phyloP scores from a whole-genome alignment of 2,797 vertebrate genomes.

The Coregonus ussuriensis region DNA sequence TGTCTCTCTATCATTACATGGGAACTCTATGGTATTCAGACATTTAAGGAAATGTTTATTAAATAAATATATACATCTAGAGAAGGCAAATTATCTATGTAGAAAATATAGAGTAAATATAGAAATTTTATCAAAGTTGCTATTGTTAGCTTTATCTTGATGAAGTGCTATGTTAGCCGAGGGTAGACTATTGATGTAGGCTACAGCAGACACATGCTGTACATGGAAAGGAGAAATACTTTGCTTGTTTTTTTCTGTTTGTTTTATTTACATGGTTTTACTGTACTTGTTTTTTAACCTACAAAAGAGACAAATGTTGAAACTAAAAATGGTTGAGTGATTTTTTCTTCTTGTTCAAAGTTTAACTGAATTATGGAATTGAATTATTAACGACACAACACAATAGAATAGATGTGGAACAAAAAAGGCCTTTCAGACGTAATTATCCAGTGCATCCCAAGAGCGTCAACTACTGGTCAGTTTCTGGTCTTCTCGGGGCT shows the following conservation, averaged over 20 bases:
- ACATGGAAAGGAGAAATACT: conserved; percentile 43
- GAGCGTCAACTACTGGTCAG: no score
- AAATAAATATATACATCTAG: conserved; percentile 58
- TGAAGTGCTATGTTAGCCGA: conserved; percentile 68
- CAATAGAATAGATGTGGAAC: conserved; percentile 32
- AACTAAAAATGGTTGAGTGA: conserved; percentile 47
- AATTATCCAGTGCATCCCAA: no score
- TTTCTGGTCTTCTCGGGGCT: conserved; percentile 71
- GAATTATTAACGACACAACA: conserved; percentile 45
- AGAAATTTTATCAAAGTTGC: conserved; percentile 74
- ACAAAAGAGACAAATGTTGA: conserved; percentile 65
- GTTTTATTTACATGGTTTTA: conserved; percentile 63
- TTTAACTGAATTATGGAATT: conserved; percentile 28
- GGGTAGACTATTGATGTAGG: conserved; percentile 60
- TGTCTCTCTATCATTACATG: conserved; percentile 49
- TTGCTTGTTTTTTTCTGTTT: conserved; percentile 42
- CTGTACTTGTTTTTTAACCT: conserved; percentile 39
- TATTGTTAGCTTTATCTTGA: conserved; percentile 76
- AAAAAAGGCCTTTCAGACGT: conserved; percentile 4
- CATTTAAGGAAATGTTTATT: conserved; percentile 56
- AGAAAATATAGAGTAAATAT: conserved; percentile 76
- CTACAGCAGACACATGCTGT: conserved; percentile 40
- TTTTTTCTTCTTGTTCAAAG: conserved; percentile 37
- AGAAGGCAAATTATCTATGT: conserved; percentile 74
- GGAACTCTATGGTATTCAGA: conserved; percentile 62